Base-by-base conservation (phyloP, 2,888 invertebrate species). In the Sepioteuthis lessoniana region DNA sequence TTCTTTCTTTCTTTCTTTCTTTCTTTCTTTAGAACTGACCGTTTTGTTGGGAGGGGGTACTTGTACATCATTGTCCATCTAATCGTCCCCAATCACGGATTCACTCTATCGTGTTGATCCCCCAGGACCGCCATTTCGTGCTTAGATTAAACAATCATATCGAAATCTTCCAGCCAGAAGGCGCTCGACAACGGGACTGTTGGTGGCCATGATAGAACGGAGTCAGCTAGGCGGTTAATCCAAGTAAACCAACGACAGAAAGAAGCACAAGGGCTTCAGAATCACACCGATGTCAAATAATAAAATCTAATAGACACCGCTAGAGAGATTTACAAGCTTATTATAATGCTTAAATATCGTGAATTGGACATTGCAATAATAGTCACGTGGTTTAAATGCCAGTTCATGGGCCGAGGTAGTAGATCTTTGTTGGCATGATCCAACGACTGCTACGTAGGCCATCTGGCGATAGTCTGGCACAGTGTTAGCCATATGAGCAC, bases 31-130 rank as follows among this genome's bases (percentile, higher is more conserved):
- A 76, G 76, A 35, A 35, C 16, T 35, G n/a, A n/a, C n/a, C 76
- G 16, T 31, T 76, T 76, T 76, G 13, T 76, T 3, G 42, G 42
- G 42, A 7, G 42, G 42, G 7, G 76, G n/a, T 31, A 35, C 76
- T 76, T 76, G 76, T 76, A 35, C n/a, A 76, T 76, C n/a, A 19
- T 35, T n/a, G 76, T 76, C n/a, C n/a, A 76, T 76, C 76, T 76
- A 76, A 76, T 76, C n/a, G n/a, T 16, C 19, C 76, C 76, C 76
- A 76, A 76, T 76, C 19, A 76, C n/a, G n/a, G n/a, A 76, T 76
- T 76, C 76, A 76, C n/a, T 76, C 76, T n/a, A 16, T 76, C 76
- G 76, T 76, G 76, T 76, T 76, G 76, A 76, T 76, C 76, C 76
- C n/a, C 76, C n/a, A 76, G 16, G 76, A 76, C n/a, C 16, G 76